Evolutionary conservation across 2,113 vertebrate species (phyloP), one percentile per base, ranked within the genome.

Genomic region (Fregata magnificens): DNA sequence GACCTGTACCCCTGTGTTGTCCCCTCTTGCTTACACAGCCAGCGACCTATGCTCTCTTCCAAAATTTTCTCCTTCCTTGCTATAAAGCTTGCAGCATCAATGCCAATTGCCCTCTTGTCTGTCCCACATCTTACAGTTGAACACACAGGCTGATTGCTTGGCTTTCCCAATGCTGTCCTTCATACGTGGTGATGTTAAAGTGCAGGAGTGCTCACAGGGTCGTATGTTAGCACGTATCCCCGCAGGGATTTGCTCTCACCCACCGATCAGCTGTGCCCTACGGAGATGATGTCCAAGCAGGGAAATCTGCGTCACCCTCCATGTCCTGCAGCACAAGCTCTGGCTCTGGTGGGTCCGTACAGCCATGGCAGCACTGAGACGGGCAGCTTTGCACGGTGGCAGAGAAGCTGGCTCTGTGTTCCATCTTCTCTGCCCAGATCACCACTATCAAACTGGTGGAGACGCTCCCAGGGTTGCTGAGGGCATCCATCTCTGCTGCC

Each of bases 31-130:
- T 22, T 49, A 65, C 62, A 19, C 47, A 52, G 62, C 28, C 85
- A 76, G 42, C 31, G 55, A 10, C 20, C 19, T 17, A 0, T 19
- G 20, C 5, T 50, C 14, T 20, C 21, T 14, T 20, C 80, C 5
- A 9, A 45, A 65, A 66, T 15, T 3, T 42, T 42, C 55, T 56
- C 65, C 16, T 47, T 79, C 45, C 26, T 18, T 47, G 26, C 26
- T 16, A 2, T 5, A 34, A n/a, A 15, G 24, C 29, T 31, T 13
- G 17, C 3, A 10, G 7, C 1, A 1, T 38, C 52, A 16, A 11
- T 44, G 22, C 26, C 66, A 22, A 0, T 7, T 32, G 24, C n/a
- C 36, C 7, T 66, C 62, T 13, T 81, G 24, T 8, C 20, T 45
- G 65, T 62, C 62, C 66, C 44, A 5, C n/a, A 3, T 1, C 29